Percentiles rank a stretch among this genome's conserved stretches.
These are phyloP conservation scores for Leptinotarsa lineolata DNA, from an alignment of 1,140 invertebrate genomes.

Conservation along the genomic window DNA sequence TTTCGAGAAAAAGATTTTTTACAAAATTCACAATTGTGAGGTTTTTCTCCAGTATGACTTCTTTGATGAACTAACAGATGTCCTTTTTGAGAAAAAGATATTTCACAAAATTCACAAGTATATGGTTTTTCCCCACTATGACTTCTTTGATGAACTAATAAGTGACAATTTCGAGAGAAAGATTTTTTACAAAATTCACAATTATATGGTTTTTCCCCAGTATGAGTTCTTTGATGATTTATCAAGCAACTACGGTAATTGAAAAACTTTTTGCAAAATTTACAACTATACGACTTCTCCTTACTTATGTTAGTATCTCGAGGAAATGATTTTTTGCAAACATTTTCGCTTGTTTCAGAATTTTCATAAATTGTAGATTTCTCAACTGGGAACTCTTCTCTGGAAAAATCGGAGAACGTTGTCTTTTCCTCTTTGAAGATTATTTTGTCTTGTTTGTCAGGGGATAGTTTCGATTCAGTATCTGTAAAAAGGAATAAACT, in stretches of 20 bases:
- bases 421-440: too few relatives aligned
- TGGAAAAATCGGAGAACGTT: too few relatives aligned
- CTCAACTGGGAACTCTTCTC: too few relatives aligned
- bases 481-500: too few relatives aligned
- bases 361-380: too few relatives aligned
- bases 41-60: slow-evolving; percentile 74
- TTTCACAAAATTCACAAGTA: slow-evolving; percentile 31
- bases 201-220: slow-evolving; percentile 72
- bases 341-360: too few relatives aligned
- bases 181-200: slow-evolving; percentile 68
- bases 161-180: background rate
- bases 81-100: background rate
- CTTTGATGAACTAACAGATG: slow-evolving; percentile 68
- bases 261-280: slow-evolving; percentile 20
- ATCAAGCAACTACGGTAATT: slow-evolving; percentile 46
- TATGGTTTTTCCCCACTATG: slow-evolving; percentile 41
- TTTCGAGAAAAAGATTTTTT: too few relatives aligned
- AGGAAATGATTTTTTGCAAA: too few relatives aligned
- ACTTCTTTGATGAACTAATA: slow-evolving; percentile 16
- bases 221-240: slow-evolving; percentile 75
- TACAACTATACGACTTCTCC: slow-evolving; percentile 21
- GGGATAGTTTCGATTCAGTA: too few relatives aligned
- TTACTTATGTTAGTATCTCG: too few relatives aligned
- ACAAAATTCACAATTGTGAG: slow-evolving; percentile 63
- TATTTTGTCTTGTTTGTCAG: too few relatives aligned